phyloP scores from a whole-genome alignment of 2,797 vertebrate species.

The Trachops cirrhosus region DNA sequence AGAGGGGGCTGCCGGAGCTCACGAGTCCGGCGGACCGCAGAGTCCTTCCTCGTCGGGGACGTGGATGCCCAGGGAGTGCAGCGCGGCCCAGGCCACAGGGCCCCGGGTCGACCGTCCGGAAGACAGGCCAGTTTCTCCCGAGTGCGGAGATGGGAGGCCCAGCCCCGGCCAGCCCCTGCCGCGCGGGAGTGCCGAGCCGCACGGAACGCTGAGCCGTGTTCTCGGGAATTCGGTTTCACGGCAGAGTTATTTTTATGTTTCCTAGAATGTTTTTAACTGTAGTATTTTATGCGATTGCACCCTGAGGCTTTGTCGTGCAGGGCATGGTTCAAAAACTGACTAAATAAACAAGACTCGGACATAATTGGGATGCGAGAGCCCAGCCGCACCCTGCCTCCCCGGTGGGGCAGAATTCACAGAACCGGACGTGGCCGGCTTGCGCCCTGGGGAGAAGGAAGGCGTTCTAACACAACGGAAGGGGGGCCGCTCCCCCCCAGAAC shows the following conservation, averaged over 20 bases:
- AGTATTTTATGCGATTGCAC: conserved; percentile 26
- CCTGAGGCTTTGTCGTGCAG: neutral
- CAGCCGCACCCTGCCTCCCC: neutral
- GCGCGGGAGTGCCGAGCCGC: neutral
- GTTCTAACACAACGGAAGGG: neutral
- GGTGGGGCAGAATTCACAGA: neutral
- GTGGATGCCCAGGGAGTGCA: neutral
- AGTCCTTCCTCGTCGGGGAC: neutral
- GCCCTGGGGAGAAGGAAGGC: neutral
- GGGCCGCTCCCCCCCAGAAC: neutral
- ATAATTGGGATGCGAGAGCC: neutral
- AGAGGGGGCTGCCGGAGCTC: neutral
- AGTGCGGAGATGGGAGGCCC: neutral
- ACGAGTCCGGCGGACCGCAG: fast-evolving
- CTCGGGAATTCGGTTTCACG: neutral
- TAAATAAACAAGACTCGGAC: conserved; percentile 38
- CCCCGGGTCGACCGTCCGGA: neutral
- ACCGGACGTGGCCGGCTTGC: neutral
- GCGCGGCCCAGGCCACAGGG: too few relatives aligned
- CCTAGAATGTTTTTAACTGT: conserved; percentile 20
- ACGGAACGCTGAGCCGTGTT: neutral
- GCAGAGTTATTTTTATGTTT: conserved; percentile 51
- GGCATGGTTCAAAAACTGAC: conserved; percentile 31
- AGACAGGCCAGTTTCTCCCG: neutral
- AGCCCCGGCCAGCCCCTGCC: neutral